phyloP scores from a whole-genome alignment of 2,113 vertebrate genomes.

The Seriola quinqueradiata region DNA sequence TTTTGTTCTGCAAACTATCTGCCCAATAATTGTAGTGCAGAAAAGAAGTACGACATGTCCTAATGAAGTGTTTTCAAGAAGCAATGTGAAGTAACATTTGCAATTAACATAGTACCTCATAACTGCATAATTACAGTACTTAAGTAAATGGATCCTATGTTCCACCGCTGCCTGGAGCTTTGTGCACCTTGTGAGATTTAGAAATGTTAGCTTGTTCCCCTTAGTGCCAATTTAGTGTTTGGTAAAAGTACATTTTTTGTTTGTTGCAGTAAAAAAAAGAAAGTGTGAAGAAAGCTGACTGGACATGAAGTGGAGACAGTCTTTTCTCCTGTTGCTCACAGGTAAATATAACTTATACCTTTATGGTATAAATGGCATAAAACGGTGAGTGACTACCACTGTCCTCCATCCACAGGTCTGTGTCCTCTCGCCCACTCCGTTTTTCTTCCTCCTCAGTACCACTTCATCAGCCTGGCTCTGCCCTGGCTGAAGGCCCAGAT shows the following conservation, averaged over 20 bases:
- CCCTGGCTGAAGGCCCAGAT: neutral
- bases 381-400: neutral
- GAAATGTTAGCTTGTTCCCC: neutral
- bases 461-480: neutral
- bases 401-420: conserved; percentile 10
- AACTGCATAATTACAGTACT: neutral
- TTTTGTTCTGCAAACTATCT: no score
- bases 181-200: neutral
- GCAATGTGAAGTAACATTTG: neutral
- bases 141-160: neutral
- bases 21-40: no score
- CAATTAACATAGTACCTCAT: neutral
- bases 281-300: neutral
- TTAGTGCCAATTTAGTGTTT: neutral
- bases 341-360: neutral
- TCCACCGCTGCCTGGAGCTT: neutral
- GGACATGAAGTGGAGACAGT: neutral
- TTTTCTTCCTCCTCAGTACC: neutral
- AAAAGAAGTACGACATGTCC: neutral
- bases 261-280: neutral
- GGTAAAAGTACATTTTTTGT: neutral
- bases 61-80: no score
- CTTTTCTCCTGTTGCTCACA: neutral
- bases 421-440: neutral
- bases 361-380: no score